Evolutionary conservation across 1,140 invertebrate genomes (phyloP), one percentile per base, ranked within the genome.

Genomic region (Lucilia sericata): DNA sequence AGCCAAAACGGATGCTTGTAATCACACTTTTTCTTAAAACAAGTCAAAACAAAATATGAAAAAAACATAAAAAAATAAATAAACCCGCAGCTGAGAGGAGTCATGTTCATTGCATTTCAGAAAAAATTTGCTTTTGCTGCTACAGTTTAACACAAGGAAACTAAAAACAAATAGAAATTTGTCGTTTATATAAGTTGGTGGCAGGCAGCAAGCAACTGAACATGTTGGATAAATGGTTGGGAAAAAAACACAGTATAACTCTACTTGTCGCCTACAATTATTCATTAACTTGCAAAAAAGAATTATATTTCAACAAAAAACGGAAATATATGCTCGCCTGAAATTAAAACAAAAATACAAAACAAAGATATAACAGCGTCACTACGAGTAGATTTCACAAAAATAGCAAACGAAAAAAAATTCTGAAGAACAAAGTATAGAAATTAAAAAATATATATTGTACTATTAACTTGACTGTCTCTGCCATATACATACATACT

Each of bases 1-100:
- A 89, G 88, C 87, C 88, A 88, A 80, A 80, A 87, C 88, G 88
- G 88, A 89, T 89, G 88, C 88, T 49, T 80, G 76, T 80, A 89
- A 89, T 89, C 88, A 88, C 88, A 89, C 87, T 89, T 89, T 42
- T 42, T 42, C 42, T 42, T 42, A 42, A 42, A 42, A 42, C 5
- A 42, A 42, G 86, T 85, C 86, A 82, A 82, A 65, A 65, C 80
- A 19, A 82, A 30, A 34, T 17, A 80, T 19, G 70, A 30, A 14
- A 65, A 36, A 36, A 74, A 21, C 70, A 17, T 36, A 60, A 82
- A 55, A 12, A 74, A 4, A 51, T 47, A 81, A 78, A 78, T 42
- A 42, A 76, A 76, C 74, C 74, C 76, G 76, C 76, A 49, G 76
- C 76, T 25, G 65, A 80, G 47, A 80, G 42, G 51, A 80, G 76